A percentile compares a stretch with the other conserved stretches of the same genome.
Conservation (phyloP, 2,113 vertebrate species). For the Bombycilla garrulus region DNA sequence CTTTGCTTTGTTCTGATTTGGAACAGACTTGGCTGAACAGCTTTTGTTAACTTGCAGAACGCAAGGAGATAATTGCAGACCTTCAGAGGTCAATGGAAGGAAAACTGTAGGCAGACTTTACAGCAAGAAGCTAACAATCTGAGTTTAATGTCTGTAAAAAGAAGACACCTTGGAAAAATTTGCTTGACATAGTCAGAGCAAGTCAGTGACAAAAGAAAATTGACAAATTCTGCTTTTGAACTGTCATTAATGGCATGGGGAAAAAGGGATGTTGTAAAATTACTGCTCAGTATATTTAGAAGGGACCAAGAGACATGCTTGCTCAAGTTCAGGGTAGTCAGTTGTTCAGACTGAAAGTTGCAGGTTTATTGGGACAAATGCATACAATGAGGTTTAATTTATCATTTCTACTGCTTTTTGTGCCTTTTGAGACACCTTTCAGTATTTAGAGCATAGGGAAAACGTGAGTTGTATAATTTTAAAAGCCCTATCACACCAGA, state of each 20-base stretch:
- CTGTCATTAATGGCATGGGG: neutral
- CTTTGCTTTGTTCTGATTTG: neutral
- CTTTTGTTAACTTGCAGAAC: neutral
- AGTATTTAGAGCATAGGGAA: neutral
- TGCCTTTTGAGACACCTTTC: neutral
- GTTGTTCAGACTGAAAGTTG: neutral
- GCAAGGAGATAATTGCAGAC: neutral
- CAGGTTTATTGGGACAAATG: neutral
- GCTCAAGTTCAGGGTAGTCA: neutral
- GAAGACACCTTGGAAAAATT: neutral
- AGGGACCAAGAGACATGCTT: rapidly evolving
- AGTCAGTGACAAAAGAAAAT: neutral
- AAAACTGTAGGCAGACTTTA: neutral
- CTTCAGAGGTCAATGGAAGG: neutral
- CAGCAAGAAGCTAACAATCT: neutral
- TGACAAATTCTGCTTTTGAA: neutral
- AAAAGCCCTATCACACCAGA: neutral
- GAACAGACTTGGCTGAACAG: neutral
- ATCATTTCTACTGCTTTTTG: neutral
- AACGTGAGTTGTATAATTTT: neutral
- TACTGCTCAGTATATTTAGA: neutral
- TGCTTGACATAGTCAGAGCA: neutral
- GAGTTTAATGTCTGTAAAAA: neutral
- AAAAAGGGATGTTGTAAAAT: neutral
- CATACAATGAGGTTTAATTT: neutral